These are phyloP conservation scores for Rhagoletis zephyria DNA, from an alignment of 1,140 invertebrate genomes.

Conservation along the genomic window DNA sequence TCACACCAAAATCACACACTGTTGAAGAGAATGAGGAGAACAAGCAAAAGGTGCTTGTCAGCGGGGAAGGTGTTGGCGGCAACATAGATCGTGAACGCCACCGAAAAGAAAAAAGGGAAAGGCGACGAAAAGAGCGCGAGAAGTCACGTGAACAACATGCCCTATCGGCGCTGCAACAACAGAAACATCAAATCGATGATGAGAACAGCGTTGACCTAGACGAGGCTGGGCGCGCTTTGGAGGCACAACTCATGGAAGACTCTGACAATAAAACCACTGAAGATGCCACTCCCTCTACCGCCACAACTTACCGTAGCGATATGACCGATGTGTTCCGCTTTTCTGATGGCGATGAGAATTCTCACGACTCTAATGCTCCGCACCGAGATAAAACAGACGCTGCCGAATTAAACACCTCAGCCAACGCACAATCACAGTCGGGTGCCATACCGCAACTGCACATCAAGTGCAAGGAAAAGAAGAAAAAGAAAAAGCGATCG, in stretches of 20 bases:
- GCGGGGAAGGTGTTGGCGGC: background rate
- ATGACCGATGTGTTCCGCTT: conserved; percentile 73
- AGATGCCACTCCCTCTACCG: conserved; percentile 69
- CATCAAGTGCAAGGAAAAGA: conserved; percentile 81
- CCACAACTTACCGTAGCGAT: conserved; percentile 69
- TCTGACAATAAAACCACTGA: conserved; percentile 71
- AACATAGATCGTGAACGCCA: conserved; percentile 66
- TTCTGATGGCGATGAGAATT: conserved; percentile 75
- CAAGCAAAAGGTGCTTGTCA: conserved; percentile 53
- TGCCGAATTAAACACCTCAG: conserved; percentile 52
- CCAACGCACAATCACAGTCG: background rate
- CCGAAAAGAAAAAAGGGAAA: conserved; percentile 79
- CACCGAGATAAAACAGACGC: conserved; percentile 53
- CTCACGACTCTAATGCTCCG: conserved; percentile 56
- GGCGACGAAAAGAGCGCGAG: conserved; percentile 79
- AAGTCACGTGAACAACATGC: conserved; percentile 68
- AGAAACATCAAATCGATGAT: conserved; percentile 75
- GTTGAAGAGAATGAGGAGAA: conserved; percentile 61
- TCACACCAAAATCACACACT: conserved; percentile 62
- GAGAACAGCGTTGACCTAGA: conserved; percentile 86
- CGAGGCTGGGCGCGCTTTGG: conserved; percentile 84
- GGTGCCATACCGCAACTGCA: background rate
- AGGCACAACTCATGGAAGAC: conserved; percentile 83
- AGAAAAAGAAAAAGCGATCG: conserved; percentile 87
- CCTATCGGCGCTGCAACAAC: conserved; percentile 67